Evolutionary conservation across 2,113 vertebrate species (phyloP), one percentile per base, ranked within the genome.

Genomic region (Danio rerio): DNA sequence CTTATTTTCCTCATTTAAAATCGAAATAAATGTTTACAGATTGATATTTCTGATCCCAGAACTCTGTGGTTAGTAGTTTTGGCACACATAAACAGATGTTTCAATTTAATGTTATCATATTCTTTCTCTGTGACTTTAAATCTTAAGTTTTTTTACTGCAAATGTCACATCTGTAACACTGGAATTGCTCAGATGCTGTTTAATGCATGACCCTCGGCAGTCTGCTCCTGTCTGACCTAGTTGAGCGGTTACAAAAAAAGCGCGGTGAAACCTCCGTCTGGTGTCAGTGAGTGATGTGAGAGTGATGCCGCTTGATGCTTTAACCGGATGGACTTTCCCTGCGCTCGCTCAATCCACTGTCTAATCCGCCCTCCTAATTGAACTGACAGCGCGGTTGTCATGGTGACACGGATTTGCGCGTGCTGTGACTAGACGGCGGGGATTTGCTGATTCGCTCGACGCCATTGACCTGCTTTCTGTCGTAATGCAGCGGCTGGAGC

Each of bases 381-480:
- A 93, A 90, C 83, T 86, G 88, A 90, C 72, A 74, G 84, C 70
- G 73, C 61, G 89, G 90, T 93, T 92, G 90, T 91, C 91, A 92
- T 93, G 91, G 92, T 91, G 91, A 93, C 90, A 73, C 47, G 53
- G 84, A 82, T 90, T 92, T 88, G 89, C 89, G 90, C 90, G 87
- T 89, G 87, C 89, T 91, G 89, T 88, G 88, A 89, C 87, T 85
- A 83, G 88, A 89, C 74, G 86, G 55, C 79, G 73, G 88, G 86
- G 89, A 82, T 78, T 86, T 83, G 86, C 74, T 80, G 85, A 89
- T 83, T 86, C 81, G 86, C 83, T 84, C 52, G 85, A 72, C 81
- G 82, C 87, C 81, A 81, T 47, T 68, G 84, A 84, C 76, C 84
- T 81, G 43, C 11, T 7, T 80, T 81, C 63, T 76, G 76, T 52